Evolutionary conservation across 2,888 invertebrate species (phyloP).

Genomic region (Xylophagus ater): DNA sequence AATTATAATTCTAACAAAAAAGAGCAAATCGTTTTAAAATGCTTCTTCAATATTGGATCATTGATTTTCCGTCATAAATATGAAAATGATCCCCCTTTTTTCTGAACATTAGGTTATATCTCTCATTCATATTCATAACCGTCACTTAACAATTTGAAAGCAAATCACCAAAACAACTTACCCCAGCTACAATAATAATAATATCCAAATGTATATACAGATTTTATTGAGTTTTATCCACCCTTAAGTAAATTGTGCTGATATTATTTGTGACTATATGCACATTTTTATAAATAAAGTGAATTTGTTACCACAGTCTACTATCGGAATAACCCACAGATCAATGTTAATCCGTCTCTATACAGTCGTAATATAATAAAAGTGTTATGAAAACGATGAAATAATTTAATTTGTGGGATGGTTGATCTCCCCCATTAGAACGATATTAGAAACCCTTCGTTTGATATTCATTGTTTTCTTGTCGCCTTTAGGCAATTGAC

Average conservation of each 20-base stretch:
- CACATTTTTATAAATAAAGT: too few species aligned
- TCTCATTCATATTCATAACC: conserved; percentile 9
- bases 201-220: too few species aligned
- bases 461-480: neutral
- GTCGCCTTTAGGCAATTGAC: conserved; percentile 5
- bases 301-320: too few species aligned
- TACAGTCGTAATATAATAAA: too few species aligned
- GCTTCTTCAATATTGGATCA: neutral
- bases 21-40: neutral
- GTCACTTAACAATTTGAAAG: conserved; percentile 10
- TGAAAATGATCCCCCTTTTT: neutral
- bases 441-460: neutral
- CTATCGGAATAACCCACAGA: conserved; percentile 13
- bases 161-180: conserved; percentile 16
- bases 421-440: conserved; percentile 17
- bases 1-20: neutral
- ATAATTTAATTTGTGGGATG: conserved; percentile 25
- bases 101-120: neutral
- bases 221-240: too few species aligned
- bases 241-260: too few species aligned
- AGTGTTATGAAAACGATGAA: conserved; percentile 33
- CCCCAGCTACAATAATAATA: too few species aligned
- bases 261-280: too few species aligned
- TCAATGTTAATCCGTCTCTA: conserved; percentile 22
- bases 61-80: neutral